Base-by-base conservation (phyloP, 2,888 invertebrate species). In the Galerucella nymphaeae region DNA sequence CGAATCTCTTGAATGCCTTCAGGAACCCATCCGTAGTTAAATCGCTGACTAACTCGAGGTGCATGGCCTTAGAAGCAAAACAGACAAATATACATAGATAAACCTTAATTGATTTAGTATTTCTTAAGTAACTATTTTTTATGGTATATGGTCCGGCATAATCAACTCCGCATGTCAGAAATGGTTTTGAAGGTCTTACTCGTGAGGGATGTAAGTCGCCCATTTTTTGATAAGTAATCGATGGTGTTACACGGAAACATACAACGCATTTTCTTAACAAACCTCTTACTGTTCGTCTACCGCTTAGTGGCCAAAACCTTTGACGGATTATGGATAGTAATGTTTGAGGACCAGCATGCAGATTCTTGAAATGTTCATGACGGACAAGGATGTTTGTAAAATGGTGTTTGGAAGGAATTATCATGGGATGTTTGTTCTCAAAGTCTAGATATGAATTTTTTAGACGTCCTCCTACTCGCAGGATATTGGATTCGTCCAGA, bases 121-220 rank as follows among this genome's bases (percentile, higher is more conserved):
- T 77, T 20, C 79, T 50, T 41, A 58, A 58, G 62, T 72, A 67
- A 42, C 71, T 70, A 30, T 78, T 76, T 41, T 77, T 79, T 14
- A 79, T 74, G n/a, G 41, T 38, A 38, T 76, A 70, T 1, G 78
- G 79, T 5, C 80, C 77, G 6, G 76, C 77, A 63, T 74, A 80
- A 64, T 81, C 80, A 10, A 79, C 30, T 30, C 30, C 30, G 5
- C 2, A 30, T 30, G 30, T 30, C 5, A 30, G 5, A 30, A 30
- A 30, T 30, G 2, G 30, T 30, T 30, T 30, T 30, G 30, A 30
- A 30, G 30, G 30, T 30, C 30, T 30, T 5, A 30, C 30, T 30
- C 30, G 30, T 30, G 30, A 30, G 30, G 5, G 30, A 30, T 2
- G 30, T 30, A 30, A 5, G 30, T 30, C 30, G 30, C 30, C 30